Evolutionary conservation across 30 jellyfish, hydroid and myxozoan species (phyloP).

Genomic region (Clytia hemisphaerica): DNA sequence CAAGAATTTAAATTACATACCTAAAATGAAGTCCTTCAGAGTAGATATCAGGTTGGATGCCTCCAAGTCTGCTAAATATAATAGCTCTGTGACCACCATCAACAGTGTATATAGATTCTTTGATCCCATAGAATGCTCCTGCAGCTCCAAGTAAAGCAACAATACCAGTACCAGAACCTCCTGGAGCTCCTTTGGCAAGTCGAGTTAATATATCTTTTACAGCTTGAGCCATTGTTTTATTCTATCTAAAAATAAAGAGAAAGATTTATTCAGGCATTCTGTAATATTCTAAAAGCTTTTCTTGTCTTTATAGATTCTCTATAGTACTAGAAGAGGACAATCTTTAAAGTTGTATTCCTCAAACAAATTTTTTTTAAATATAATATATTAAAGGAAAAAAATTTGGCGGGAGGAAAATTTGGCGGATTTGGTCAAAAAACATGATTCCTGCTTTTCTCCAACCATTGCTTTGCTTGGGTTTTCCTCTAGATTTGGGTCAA

Average conservation of each 20-base stretch:
- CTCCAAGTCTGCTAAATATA: slow-evolving; percentile 91
- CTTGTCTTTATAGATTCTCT: no score
- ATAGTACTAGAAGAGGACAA: no score
- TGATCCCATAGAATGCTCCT: slow-evolving; percentile 61
- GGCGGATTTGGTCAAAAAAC: no score
- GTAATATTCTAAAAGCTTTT: no score
- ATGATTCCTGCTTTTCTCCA: no score
- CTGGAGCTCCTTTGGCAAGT: slow-evolving; percentile 84
- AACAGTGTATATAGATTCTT: slow-evolving; percentile 83
- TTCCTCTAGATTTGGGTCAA: no score
- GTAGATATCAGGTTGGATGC: slow-evolving; percentile 78
- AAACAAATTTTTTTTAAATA: no score
- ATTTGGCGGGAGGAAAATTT: no score
- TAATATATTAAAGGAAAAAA: no score
- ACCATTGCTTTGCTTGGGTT: no score
- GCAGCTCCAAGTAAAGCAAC: slow-evolving; percentile 83
- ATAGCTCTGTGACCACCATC: slow-evolving; percentile 99
- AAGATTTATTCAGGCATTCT: no score
- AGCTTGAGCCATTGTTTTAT: slow-evolving; percentile 71
- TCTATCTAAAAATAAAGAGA: background rate
- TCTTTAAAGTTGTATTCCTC: no score
- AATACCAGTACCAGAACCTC: slow-evolving; percentile 74
- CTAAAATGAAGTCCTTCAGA: slow-evolving; percentile 95
- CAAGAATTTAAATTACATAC: slow-evolving; percentile 30
- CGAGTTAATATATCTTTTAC: slow-evolving; percentile 61